Base-by-base conservation (phyloP, 2,888 invertebrate species). In the Drosophila mulleri region DNA sequence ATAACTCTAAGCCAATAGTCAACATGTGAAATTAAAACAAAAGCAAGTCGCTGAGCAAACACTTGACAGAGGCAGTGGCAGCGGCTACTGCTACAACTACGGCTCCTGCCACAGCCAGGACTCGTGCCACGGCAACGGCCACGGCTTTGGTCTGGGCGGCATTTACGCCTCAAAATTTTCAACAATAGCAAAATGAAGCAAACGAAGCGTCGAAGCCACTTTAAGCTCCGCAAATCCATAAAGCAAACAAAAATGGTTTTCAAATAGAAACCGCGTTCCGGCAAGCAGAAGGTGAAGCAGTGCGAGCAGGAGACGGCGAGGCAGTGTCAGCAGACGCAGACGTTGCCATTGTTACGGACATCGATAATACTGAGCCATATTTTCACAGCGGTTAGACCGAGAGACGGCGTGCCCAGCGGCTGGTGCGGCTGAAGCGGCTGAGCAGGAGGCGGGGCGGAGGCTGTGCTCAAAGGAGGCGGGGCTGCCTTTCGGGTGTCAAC, bases 221-320 rank as follows among this genome's bases (percentile, higher is more conserved):
- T 91, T 91, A 91, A 91, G 91, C 92, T 90, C 83, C 78, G 80
- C 85, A 91, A 91, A 91, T 91, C 91, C 92, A 91, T 92, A 91
- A 91, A 78, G 91, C 91, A 91, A 91, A 91, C 91, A 91, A 91
- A 50, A 91, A 90, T 86, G 87, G 89, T 83, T 89, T 89, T 90
- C 90, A 86, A 87, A 87, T 85, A 81, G 88, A 88, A 78, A 83
- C 85, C 79, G 85, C 82, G 82, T 75, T 76, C 68, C 68, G 74
- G 69, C 44, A 11, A 2, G 39, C 39, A n/a, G 32, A 32, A 32
- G 37, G 41, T 42, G 39, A 5, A 12, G 29, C n/a, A 29, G 45
- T 8, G 5, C 8, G 11, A 39, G n/a, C 39, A 7, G 37, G 53
- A 35, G 18, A 32, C 18, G 53, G 23, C 29, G 29, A 48, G 26